phyloP scores from a whole-genome alignment of 2,113 vertebrate species.

The Pterocles gutturalis region DNA sequence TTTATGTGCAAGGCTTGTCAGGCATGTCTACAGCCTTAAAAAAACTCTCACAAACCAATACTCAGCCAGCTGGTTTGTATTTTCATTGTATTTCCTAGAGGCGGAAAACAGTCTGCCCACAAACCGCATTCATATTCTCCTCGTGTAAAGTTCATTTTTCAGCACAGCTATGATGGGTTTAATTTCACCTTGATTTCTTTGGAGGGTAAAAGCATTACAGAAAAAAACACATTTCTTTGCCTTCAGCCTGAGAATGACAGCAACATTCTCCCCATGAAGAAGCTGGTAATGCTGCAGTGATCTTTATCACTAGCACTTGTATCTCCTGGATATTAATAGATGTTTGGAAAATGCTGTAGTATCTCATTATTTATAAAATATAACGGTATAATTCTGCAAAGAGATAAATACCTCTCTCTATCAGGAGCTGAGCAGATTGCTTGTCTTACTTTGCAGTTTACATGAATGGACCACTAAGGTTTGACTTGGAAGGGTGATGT shows the following conservation, averaged over 20 bases:
- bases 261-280: slow-evolving; percentile 4
- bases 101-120: not conserved
- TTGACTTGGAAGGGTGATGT: not conserved
- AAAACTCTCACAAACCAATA: not conserved
- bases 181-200: slow-evolving; percentile 74
- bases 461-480: not conserved
- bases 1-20: not conserved
- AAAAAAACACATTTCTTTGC: slow-evolving; percentile 32
- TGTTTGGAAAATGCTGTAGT: slow-evolving; percentile 41
- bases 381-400: not conserved
- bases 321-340: slow-evolving; percentile 57
- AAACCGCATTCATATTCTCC: slow-evolving; percentile 9
- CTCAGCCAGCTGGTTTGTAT: slow-evolving; percentile 12
- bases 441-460: not conserved
- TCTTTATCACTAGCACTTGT: slow-evolving; percentile 59
- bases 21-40: not conserved
- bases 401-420: not conserved
- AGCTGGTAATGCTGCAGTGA: slow-evolving; percentile 45
- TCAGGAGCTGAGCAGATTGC: not conserved
- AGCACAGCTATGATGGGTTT: slow-evolving; percentile 33
- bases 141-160: slow-evolving; percentile 29
- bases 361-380: slow-evolving; percentile 47
- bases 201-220: slow-evolving; percentile 52
- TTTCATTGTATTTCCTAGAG: slow-evolving; percentile 16
- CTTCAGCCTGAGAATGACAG: slow-evolving; percentile 37